Evolutionary conservation across 1,140 invertebrate species (phyloP).

Genomic region (Pseudomyrmex cubaensis): DNA sequence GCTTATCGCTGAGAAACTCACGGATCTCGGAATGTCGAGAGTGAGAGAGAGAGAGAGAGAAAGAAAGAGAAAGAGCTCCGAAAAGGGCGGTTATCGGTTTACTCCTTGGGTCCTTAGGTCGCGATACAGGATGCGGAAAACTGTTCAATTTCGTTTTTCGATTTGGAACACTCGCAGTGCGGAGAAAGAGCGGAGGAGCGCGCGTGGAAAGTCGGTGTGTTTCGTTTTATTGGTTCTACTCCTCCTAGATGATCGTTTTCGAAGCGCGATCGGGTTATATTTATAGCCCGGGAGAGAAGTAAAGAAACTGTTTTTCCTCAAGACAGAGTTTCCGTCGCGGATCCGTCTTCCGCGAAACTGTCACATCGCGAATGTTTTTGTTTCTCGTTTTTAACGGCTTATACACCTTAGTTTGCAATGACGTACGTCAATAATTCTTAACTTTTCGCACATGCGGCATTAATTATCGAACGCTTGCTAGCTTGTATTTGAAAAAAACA

Average conservation of each 20-base stretch:
- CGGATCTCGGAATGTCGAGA: constrained; percentile 40
- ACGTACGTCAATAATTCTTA: no score
- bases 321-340: constrained; percentile 6
- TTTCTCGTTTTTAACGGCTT: no score
- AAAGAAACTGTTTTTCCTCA: constrained; percentile 1
- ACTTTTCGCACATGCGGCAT: no score
- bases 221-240: constrained; percentile 47
- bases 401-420: no score
- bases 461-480: no score
- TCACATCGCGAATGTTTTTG: no score
- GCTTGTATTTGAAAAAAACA: no score
- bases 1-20: constrained; percentile 56
- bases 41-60: no score
- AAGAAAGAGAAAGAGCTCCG: constrained; percentile 15
- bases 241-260: constrained; percentile 34
- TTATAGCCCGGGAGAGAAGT: constrained; percentile 4
- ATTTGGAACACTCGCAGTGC: constrained; percentile 31
- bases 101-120: constrained; percentile 58
- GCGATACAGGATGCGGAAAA: constrained; percentile 61
- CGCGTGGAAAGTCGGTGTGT: constrained; percentile 19
- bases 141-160: constrained; percentile 55
- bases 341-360: background rate
- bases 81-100: constrained; percentile 69
- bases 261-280: constrained; percentile 11
- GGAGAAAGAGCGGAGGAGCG: background rate